These are phyloP conservation scores for Cervus canadensis DNA, from an alignment of 2,113 vertebrate species.

Conservation along the genomic window DNA sequence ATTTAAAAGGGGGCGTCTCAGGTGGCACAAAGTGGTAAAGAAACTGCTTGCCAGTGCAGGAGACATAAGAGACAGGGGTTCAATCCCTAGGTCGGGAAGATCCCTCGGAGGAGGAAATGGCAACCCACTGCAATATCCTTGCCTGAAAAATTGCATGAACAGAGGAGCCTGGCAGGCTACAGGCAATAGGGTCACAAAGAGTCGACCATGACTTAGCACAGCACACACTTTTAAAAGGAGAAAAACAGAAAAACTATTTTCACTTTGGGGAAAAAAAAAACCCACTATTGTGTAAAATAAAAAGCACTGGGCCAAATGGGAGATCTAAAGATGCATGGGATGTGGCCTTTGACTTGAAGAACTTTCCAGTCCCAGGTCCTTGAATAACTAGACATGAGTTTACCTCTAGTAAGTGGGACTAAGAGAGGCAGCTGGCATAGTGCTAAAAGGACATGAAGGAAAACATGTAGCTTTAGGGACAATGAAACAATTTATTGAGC, in stretches of 20 bases:
- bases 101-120: neutral
- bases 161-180: neutral
- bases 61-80: neutral
- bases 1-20: neutral
- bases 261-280: neutral
- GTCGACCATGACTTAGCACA: neutral
- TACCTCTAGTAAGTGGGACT: neutral
- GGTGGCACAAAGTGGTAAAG: neutral
- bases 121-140: neutral
- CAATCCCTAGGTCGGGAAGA: neutral
- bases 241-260: neutral
- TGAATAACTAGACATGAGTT: neutral
- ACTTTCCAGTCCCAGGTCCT: neutral
- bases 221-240: neutral
- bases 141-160: neutral
- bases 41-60: neutral
- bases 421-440: neutral
- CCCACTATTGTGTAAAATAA: neutral
- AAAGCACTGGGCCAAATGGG: accelerated
- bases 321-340: neutral
- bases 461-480: accelerated
- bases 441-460: neutral
- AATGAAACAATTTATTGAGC: neutral
- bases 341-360: neutral
- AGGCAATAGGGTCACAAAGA: neutral